Evolutionary conservation across 2,113 vertebrate genomes (phyloP), one percentile per base, ranked within the genome.

Genomic region (Hyla sarda): DNA sequence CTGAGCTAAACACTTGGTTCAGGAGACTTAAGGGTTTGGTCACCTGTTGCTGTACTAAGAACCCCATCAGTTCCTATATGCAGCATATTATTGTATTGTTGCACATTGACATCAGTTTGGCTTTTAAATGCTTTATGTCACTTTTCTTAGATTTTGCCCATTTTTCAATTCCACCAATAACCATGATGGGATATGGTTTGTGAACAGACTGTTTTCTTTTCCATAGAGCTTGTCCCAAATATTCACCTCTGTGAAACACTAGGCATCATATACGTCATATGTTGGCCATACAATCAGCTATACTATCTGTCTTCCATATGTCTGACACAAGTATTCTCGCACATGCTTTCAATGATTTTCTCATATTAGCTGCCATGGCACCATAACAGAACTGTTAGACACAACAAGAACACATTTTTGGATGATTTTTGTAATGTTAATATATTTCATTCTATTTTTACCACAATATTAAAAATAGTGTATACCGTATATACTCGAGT

Each of bases 171-270:
- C n/a, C n/a, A 60, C 30, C 32, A n/a, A 14, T 37, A 23, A 47
- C 78, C 77, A 65, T 47, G 78, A 81, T 47, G 37, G 37, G 34
- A 65, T 56, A 62, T 81, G 78, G 62, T 47, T 81, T 62, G n/a
- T 65, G 37, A 41, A 28, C 50, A 25, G n/a, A 62, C 77, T 60
- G 34, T 79, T 58, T 58, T 79, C 21, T 25, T 80, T n/a, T 62
- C 30, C 58, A 25, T 62, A 41, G 14, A 16, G 16, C 16, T 47
- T 81, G 37, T 19, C 25, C 45, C n/a, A 62, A 47, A 23, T 81
- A 62, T 47, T 62, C 30, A 17, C 19, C 14, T 34, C 58, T 65
- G 23, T 62, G n/a, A 30, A 65, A 56, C 52, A 14, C 23, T 13
- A 78, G 56, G 32, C 30, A 60, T 60, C 37, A 52, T 9, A 54